These are phyloP conservation scores for Acrocephalus kingi DNA, from an alignment of 2,113 vertebrate genomes.

Conservation along the genomic window DNA sequence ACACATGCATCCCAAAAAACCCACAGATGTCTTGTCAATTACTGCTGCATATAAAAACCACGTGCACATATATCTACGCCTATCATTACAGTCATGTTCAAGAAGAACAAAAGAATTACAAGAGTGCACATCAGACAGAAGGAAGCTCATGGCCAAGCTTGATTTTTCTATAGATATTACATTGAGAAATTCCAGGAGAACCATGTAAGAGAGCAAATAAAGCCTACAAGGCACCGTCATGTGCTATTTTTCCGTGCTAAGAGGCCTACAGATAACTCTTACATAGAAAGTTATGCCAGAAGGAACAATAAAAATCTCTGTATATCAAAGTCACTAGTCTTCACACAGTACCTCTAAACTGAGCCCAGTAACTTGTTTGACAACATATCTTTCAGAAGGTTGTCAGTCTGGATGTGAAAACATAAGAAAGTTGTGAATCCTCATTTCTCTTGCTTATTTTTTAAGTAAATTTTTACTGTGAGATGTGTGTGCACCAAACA, in stretches of 20 bases:
- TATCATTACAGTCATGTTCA: neutral
- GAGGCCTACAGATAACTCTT: conserved; percentile 22
- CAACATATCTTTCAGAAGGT: neutral
- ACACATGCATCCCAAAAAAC: neutral
- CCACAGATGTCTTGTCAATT: neutral
- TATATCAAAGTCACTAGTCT: conserved; percentile 25
- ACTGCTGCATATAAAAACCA: neutral
- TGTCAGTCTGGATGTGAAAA: neutral
- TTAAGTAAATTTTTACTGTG: neutral
- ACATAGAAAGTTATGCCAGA: conserved; percentile 39
- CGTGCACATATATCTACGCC: neutral
- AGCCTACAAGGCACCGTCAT: neutral
- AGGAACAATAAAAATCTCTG: conserved; percentile 44
- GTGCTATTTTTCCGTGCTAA: conserved; percentile 17
- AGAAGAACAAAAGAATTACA: neutral
- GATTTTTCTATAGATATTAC: neutral
- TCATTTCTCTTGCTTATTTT: neutral
- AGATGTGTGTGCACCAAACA: neutral
- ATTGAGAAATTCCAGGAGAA: neutral
- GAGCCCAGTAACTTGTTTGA: neutral
- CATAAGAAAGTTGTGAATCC: neutral
- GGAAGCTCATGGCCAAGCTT: neutral
- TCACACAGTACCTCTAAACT: conserved; percentile 2
- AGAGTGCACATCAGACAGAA: neutral
- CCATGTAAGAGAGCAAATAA: conserved; percentile 9